Base-by-base conservation (phyloP, 2,113 vertebrate species). In the Pseudorhombus dupliciocellatus region DNA sequence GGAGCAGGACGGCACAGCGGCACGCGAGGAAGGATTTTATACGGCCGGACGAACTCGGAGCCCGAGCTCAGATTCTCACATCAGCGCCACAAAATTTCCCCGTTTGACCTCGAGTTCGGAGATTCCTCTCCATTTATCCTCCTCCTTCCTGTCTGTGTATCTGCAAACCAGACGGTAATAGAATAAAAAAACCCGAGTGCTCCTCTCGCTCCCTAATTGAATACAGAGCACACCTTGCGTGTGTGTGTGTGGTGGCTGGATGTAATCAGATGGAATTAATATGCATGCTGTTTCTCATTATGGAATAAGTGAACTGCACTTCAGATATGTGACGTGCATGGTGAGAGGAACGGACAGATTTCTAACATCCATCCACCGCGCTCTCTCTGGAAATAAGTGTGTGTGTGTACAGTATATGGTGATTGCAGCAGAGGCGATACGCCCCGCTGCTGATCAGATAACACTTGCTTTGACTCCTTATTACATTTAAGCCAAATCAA, bases 231-330 rank as follows among this genome's bases (percentile, higher is more conserved):
- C 81, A 89, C 82, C 87, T 86, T 62, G 40, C 73, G 79, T 63
- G 68, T 69, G 58, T 48, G 66, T 59, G 66, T 24, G 81, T 14
- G 62, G 57, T 46, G 37, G 81, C 75, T 72, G 89, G 81, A 79
- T 90, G 87, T 89, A 92, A 93, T 93, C 90, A 91, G 88, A 88
- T 87, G 86, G 81, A 90, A 91, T 92, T 92, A 93, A 91, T 86
- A 90, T 90, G 85, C 91, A 90, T 87, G 84, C 91, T 91, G 90
- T 86, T 92, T 91, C 90, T 90, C 90, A 92, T 93, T 92, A 92
- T 83, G 73, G 79, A 90, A 88, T 88, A 88, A 88, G 82, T 79
- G 70, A 88, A 83, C 85, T 89, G 84, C 88, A 79, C 88, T 90
- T 88, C 83, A 82, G 83, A 86, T 67, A 84, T 87, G 74, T 65